phyloP scores from a whole-genome alignment of 2,888 invertebrate species.

The Clistopyga incitator region DNA sequence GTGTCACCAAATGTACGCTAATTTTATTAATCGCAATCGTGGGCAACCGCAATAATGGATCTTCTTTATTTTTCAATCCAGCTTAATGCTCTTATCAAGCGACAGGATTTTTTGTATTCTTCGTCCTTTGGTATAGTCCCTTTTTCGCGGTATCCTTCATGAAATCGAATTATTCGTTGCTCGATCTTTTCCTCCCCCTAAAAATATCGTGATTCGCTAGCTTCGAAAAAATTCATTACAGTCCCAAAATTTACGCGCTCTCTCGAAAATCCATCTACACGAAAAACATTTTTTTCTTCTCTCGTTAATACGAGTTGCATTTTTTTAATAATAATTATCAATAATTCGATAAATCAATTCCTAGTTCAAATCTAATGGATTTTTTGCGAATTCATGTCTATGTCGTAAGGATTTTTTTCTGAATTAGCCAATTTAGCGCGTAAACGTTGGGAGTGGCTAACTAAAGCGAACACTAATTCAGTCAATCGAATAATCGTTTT shows the following conservation, averaged over 20 bases:
- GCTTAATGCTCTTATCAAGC: slow-evolving; percentile 37
- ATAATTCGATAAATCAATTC: not conserved
- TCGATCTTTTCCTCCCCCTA: slow-evolving; percentile 48
- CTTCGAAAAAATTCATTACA: slow-evolving; percentile 44
- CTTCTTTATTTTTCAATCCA: slow-evolving; percentile 40
- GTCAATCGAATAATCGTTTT: slow-evolving; percentile 55
- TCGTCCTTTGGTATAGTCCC: slow-evolving; percentile 1
- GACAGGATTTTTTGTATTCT: slow-evolving; percentile 18
- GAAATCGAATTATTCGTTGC: slow-evolving; percentile 62
- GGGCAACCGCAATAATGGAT: slow-evolving; percentile 47
- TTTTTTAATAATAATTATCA: not conserved
- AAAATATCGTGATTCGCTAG: slow-evolving; percentile 46
- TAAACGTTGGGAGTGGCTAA: slow-evolving; percentile 34
- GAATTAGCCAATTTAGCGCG: slow-evolving; percentile 21
- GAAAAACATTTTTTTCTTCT: not conserved
- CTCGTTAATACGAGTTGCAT: not conserved
- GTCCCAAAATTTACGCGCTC: slow-evolving; percentile 26
- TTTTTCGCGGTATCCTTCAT: slow-evolving; percentile 31
- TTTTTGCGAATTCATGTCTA: not conserved
- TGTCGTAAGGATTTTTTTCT: not conserved
- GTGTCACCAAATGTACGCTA: slow-evolving; percentile 72
- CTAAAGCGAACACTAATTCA: slow-evolving; percentile 53
- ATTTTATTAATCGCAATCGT: slow-evolving; percentile 62
- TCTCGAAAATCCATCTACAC: not conserved
- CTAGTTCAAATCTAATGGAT: not conserved